Conservation (phyloP, 2,797 vertebrate species). For the Platalea minor region DNA sequence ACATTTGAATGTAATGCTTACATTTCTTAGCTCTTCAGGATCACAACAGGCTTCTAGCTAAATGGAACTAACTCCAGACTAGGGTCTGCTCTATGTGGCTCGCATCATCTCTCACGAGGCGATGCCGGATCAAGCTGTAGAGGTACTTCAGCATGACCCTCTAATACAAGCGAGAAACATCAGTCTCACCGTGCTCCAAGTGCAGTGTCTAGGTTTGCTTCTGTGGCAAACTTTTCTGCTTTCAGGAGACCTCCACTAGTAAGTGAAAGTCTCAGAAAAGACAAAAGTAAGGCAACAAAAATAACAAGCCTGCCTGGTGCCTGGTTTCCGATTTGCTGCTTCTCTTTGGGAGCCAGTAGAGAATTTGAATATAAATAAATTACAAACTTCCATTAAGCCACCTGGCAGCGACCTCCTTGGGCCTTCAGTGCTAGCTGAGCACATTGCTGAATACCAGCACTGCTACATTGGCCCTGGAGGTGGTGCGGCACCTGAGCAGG, state of each 20-base stretch:
- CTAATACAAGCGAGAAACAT: background rate
- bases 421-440: background rate
- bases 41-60: background rate
- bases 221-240: background rate
- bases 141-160: background rate
- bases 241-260: background rate
- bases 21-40: conserved; percentile 7
- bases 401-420: background rate
- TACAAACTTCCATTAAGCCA: background rate
- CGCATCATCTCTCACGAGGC: background rate
- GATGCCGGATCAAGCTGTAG: background rate
- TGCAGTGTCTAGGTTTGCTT: background rate
- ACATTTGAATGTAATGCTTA: background rate
- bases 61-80: background rate
- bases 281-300: background rate
- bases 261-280: background rate
- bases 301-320: background rate
- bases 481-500: fast-evolving
- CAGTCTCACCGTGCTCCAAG: background rate
- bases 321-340: background rate
- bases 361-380: background rate
- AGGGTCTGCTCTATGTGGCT: background rate
- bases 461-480: background rate
- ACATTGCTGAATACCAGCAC: background rate
- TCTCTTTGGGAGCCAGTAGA: background rate